Evolutionary conservation across 2,113 vertebrate genomes (phyloP).

Genomic region (Chlorodrepanis virens): DNA sequence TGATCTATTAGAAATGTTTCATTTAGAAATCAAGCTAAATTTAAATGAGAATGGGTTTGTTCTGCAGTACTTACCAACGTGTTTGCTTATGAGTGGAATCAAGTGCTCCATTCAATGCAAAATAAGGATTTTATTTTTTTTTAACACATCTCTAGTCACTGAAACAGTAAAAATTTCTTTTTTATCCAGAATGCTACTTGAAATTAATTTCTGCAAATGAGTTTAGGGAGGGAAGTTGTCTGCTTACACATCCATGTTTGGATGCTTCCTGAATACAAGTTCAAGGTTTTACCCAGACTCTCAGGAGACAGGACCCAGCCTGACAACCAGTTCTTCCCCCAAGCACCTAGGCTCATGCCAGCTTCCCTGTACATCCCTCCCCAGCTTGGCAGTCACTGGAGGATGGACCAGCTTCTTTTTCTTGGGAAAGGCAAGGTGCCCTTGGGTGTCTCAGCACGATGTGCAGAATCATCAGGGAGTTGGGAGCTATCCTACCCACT

Average conservation of each 20-base stretch:
- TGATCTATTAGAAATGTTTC: conserved; percentile 21
- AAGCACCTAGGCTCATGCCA: neutral
- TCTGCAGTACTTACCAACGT: neutral
- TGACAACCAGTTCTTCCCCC: neutral
- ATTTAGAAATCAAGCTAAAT: conserved; percentile 31
- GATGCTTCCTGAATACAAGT: neutral
- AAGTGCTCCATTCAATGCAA: neutral
- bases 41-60: conserved; percentile 14
- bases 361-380: neutral
- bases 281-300: neutral
- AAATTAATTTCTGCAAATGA: neutral
- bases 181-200: neutral
- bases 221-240: neutral
- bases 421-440: neutral
- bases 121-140: neutral
- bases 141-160: neutral
- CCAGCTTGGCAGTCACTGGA: neutral
- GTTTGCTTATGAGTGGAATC: neutral
- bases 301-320: neutral
- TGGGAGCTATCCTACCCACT: neutral
- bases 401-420: neutral
- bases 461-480: fast-evolving
- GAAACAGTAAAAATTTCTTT: neutral
- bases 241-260: neutral
- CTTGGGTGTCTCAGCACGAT: neutral